Evolutionary conservation across 2,113 vertebrate genomes (phyloP).

Genomic region (Elanoides forficatus): DNA sequence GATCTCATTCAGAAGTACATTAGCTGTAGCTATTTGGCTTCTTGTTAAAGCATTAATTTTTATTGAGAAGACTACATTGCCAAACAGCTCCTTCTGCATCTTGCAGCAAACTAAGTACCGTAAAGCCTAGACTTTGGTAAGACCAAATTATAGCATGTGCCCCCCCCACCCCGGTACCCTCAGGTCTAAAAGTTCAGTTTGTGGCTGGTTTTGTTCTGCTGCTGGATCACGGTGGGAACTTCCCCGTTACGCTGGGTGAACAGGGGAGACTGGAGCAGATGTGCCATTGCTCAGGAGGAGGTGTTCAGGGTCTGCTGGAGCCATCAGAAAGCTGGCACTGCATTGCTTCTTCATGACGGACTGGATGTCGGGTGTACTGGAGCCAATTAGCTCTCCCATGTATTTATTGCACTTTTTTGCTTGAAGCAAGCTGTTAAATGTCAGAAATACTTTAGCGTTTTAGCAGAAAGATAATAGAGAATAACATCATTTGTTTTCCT

Average conservation of each 20-base stretch:
- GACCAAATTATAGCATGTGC: not conserved
- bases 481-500: too few relatives aligned
- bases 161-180: not conserved
- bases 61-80: constrained; percentile 25
- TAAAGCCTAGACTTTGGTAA: not conserved
- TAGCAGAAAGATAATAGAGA: constrained; percentile 52
- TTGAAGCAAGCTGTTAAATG: constrained; percentile 59
- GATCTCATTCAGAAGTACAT: constrained; percentile 63
- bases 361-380: not conserved
- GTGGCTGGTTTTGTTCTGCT: not conserved
- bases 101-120: not conserved
- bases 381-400: constrained; percentile 51
- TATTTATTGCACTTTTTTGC: constrained; percentile 47
- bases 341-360: not conserved
- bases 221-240: not conserved
- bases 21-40: constrained; percentile 60
- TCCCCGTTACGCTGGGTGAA: constrained; percentile 18
- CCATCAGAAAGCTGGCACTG: not conserved
- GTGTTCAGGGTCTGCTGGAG: not conserved
- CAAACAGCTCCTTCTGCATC: not conserved
- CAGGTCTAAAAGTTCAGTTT: not conserved
- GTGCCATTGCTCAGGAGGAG: not conserved
- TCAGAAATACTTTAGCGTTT: constrained; percentile 59
- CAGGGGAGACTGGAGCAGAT: not conserved
- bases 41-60: constrained; percentile 61